phyloP scores from a whole-genome alignment of 1,140 invertebrate genomes.

The Andrena cerasifolii region DNA sequence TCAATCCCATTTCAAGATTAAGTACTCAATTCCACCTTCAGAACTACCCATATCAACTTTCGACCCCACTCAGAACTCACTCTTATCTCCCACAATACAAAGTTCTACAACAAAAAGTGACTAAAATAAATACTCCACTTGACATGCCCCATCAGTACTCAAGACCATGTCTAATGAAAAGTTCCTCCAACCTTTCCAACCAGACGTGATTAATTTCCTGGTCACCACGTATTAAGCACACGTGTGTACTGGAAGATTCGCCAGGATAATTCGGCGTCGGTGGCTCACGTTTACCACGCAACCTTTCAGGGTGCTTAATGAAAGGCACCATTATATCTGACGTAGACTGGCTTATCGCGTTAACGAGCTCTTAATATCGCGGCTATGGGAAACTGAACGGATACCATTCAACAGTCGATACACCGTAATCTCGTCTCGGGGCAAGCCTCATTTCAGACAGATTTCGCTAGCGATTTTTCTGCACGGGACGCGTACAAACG shows the following conservation, averaged over 20 bases:
- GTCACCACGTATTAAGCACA: background rate
- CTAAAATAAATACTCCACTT: too few species aligned
- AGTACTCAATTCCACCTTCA: too few species aligned
- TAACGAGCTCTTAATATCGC: constrained; percentile 51
- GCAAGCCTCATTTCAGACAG: constrained; percentile 31
- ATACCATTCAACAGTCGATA: constrained; percentile 45
- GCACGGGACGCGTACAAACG: background rate
- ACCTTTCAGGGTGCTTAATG: constrained; percentile 43
- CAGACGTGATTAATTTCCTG: too few species aligned
- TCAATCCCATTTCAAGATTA: too few species aligned
- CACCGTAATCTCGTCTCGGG: constrained; percentile 34
- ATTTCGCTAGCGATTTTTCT: constrained; percentile 37
- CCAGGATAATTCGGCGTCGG: constrained; percentile 18
- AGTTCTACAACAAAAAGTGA: too few species aligned
- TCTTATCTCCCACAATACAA: too few species aligned
- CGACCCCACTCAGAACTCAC: too few species aligned
- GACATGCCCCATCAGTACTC: too few species aligned
- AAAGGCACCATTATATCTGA: constrained; percentile 47
- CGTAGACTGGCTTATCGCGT: constrained; percentile 37
- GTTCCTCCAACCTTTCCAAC: too few species aligned
- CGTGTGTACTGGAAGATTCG: background rate
- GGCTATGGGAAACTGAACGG: constrained; percentile 51
- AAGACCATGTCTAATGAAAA: too few species aligned
- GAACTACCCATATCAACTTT: too few species aligned
- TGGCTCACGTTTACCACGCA: constrained; percentile 10